Percentiles rank a stretch among this genome's conserved stretches.
Conservation (phyloP, 1,140 invertebrate species). For the Apis cerana region DNA sequence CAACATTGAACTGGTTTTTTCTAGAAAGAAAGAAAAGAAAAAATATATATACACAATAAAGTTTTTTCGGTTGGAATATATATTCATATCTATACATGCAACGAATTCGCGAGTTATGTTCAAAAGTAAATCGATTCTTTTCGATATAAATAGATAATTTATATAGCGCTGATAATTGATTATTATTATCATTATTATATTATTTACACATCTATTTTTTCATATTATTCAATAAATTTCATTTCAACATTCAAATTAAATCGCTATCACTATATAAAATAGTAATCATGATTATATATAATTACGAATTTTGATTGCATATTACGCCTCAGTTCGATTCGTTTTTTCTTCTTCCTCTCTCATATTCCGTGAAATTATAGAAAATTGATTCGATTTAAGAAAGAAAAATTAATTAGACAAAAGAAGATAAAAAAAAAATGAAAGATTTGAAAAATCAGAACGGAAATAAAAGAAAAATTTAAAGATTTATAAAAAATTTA, state of each 20-base stretch:
- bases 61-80: neutral
- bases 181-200: neutral
- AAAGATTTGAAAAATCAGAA: too few relatives aligned
- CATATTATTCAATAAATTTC: neutral
- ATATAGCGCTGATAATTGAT: neutral
- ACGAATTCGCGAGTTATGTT: neutral
- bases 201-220: neutral
- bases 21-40: neutral
- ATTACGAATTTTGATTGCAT: slow-evolving; percentile 2
- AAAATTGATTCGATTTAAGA: too few relatives aligned
- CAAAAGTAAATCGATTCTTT: slow-evolving; percentile 8
- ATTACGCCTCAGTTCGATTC: too few relatives aligned
- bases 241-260: neutral
- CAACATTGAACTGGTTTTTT: neutral
- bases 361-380: too few relatives aligned
- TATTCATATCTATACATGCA: neutral
- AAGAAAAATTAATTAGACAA: too few relatives aligned
- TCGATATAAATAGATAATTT: slow-evolving; percentile 1
- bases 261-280: neutral
- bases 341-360: too few relatives aligned
- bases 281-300: neutral
- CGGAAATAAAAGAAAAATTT: neutral
- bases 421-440: neutral
- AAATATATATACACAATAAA: neutral
- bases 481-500: too few relatives aligned